phyloP scores from a whole-genome alignment of 2,113 vertebrate species.

The Gambusia holbrooki region DNA sequence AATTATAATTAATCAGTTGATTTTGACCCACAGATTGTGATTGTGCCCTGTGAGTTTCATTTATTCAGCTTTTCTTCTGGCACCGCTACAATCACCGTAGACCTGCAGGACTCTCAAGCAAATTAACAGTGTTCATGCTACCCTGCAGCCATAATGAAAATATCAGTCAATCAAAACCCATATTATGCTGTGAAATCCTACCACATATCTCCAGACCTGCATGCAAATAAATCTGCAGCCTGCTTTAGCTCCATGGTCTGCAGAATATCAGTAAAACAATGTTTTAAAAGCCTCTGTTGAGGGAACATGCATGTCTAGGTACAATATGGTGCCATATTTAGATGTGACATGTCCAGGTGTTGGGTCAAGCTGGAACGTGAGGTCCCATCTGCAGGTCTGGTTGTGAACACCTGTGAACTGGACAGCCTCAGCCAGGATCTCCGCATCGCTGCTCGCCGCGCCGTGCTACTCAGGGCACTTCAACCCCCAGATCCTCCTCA shows the following conservation, averaged over 20 bases:
- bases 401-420: constrained; percentile 81
- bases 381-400: constrained; percentile 70
- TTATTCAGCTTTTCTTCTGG: constrained; percentile 73
- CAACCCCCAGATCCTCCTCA: constrained; percentile 71
- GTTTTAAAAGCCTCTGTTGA: constrained; percentile 29
- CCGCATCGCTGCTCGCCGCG: constrained; percentile 83
- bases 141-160: constrained; percentile 77
- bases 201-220: constrained; percentile 59
- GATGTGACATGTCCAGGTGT: constrained; percentile 17
- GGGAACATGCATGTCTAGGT: constrained; percentile 7
- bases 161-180: constrained; percentile 78
- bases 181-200: constrained; percentile 66
- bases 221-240: constrained; percentile 56
- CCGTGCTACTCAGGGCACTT: constrained; percentile 87
- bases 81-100: constrained; percentile 67
- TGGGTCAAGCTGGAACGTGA: constrained; percentile 26
- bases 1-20: constrained; percentile 79
- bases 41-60: constrained; percentile 73
- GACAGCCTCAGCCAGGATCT: constrained; percentile 73
- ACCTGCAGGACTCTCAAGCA: constrained; percentile 76
- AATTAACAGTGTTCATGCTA: constrained; percentile 75
- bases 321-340: constrained; percentile 28
- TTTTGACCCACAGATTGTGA: constrained; percentile 78
- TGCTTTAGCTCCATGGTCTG: constrained; percentile 25
- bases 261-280: constrained; percentile 2